Evolutionary conservation across 2,113 vertebrate genomes (phyloP).

Genomic region (Hucho hucho): DNA sequence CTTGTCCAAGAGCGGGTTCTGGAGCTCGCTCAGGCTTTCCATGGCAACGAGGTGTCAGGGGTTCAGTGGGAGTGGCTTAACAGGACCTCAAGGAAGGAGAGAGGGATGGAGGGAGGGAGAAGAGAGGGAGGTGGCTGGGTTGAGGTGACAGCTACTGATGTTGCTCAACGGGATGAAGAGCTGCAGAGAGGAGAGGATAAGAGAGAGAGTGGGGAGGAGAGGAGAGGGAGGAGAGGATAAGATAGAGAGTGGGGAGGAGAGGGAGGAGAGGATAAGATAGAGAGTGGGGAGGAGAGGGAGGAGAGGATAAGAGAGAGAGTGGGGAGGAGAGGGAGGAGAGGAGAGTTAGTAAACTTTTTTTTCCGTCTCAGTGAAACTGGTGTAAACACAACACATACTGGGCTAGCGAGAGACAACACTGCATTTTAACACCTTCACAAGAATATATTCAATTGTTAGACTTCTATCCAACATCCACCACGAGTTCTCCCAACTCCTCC

Average conservation of each 20-base stretch:
- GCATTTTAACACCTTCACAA: slow-evolving; percentile 1
- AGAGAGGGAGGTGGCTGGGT: no score
- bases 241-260: no score
- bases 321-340: no score
- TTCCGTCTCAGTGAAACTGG: not conserved
- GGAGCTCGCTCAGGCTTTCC: slow-evolving; percentile 92
- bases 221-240: no score
- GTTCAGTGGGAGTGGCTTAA: slow-evolving; percentile 6
- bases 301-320: no score
- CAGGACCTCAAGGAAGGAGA: slow-evolving; percentile 4
- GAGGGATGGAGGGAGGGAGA: no score
- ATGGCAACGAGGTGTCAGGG: slow-evolving; percentile 63
- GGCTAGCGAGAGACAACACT: no score
- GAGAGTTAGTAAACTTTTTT: not conserved
- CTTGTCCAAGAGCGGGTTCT: slow-evolving; percentile 88
- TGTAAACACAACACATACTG: slow-evolving; percentile 1
- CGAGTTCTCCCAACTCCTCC: no score
- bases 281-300: no score
- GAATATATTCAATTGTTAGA: slow-evolving; percentile 6
- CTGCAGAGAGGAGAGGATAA: slow-evolving; percentile 37
- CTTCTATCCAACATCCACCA: slow-evolving; percentile 18
- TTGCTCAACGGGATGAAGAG: slow-evolving; percentile 20
- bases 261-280: no score
- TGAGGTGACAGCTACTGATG: slow-evolving; percentile 28
- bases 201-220: not conserved